Evolutionary conservation across 2,797 vertebrate species (phyloP), one percentile per base, ranked within the genome.

Genomic region (Tapirus indicus): DNA sequence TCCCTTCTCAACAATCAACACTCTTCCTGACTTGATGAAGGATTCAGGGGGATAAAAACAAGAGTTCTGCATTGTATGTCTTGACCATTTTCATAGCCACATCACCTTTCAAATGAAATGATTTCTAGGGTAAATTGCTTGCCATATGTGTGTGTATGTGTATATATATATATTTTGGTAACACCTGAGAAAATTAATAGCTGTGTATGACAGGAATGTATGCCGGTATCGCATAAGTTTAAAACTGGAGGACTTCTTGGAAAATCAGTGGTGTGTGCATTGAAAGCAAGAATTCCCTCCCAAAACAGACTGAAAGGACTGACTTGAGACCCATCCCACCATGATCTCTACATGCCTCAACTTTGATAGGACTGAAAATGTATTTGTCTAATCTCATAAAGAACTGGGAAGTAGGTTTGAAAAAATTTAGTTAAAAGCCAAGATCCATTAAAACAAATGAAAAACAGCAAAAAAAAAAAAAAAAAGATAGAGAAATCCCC

Each of bases 61-160:
- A 38, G 17, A 35, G 7, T 47, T 94, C 96, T n/a, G 79, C 74
- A 79, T 56, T 69, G n/a, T 85, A 7, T 95, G 25, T 72, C 66
- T 78, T 41, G 17, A 38, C 14, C 14, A 27, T 83, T 88, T 91
- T 71, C 20, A 38, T 44, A 2, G 23, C 38, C 64, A 49, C 0
- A 62, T 96, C 47, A 64, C 20, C 8, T 69, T 85, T 91, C 64
- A 66, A 44, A 69, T 71, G 58, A 89, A 87, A 83, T 66, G 21
- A 79, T 21, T 75, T 64, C 78, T 41, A 3, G 35, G 23, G 27
- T 93, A 69, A 58, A 83, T 47, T 41, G 17, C n/a, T 94, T 74
- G 23, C 54, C 69, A 0, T 47, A 0, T 29, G 20, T 74, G 0
- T 52, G 12, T 35, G 11, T 62, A 20, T 27, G 13, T 75, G n/a